Base-by-base conservation (phyloP, 2,113 vertebrate species). In the Piliocolobus tephrosceles region DNA sequence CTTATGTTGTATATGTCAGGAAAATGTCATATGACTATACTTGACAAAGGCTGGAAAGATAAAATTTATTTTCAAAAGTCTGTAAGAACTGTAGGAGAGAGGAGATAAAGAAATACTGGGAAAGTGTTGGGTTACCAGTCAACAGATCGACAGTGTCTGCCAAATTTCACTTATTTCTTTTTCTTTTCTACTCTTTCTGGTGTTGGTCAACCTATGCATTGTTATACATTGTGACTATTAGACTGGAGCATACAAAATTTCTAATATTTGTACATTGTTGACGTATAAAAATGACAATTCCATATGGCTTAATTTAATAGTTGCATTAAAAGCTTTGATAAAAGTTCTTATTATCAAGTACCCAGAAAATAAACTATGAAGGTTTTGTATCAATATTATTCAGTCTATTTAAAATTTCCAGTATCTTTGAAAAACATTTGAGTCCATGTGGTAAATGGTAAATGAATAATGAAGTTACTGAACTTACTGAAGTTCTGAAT, bases 51-150 rank as follows among this genome's bases (percentile, higher is more conserved):
- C 45, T 61, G 2, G 32, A 89, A 93, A 79, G 72, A 78, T 47
- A 64, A 16, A 90, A 40, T 96, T 93, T 96, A 64, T 75, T 96
- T 94, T 75, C 58, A 22, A 70, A 43, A 83, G 52, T 91, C 45
- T 80, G 5, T 68, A 96, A 27, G 6, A 91, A 84, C 47, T 52
- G 2, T 76, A n/a, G 64, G 16, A 20, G 32, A 78, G 27, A 12
- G 1, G 35, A 78, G 10, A 8, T 81, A 5, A 50, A 75, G 55
- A 87, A 73, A 84, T n/a, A 92, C 4, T 50, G 2, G 5, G 40
- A 38, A 25, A 43, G 9, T 38, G 17, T 27, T 91, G 3, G 23
- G 75, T 64, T 90, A 75, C 64, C 18, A 25, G 57, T 55, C 30
- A 85, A 61, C 8, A 47, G 55, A 91, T 70, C 14, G 35, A 47